These are phyloP conservation scores for Ciconia maguari DNA, from an alignment of 2,113 vertebrate species.

Conservation along the genomic window DNA sequence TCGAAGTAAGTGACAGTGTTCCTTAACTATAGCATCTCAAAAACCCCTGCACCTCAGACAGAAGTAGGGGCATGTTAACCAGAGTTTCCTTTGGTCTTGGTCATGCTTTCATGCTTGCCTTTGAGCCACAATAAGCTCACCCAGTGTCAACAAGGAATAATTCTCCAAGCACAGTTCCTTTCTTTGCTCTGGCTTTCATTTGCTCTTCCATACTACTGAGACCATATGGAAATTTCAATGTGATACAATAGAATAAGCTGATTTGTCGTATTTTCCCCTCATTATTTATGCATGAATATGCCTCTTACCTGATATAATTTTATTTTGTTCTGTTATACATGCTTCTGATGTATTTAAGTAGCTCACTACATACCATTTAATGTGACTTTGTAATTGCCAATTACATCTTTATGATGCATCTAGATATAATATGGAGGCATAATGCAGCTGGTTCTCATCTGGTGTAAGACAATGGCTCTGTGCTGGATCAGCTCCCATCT, in stretches of 20 bases:
- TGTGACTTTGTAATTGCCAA: neutral
- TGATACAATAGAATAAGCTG: neutral
- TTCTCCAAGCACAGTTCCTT: neutral
- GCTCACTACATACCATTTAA: neutral
- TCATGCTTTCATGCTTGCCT: neutral
- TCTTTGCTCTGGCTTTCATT: neutral
- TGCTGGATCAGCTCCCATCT: neutral
- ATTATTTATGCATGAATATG: neutral
- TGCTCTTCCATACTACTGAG: neutral
- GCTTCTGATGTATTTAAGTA: neutral
- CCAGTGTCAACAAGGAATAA: neutral
- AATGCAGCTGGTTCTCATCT: neutral
- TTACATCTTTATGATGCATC: neutral
- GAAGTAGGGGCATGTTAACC: neutral
- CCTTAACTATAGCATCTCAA: neutral
- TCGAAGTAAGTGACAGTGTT: conserved; percentile 21
- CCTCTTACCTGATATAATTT: neutral
- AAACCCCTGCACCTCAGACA: neutral
- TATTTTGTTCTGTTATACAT: neutral
- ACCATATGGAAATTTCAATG: neutral
- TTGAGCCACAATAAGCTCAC: neutral
- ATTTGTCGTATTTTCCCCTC: neutral
- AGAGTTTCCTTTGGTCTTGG: neutral
- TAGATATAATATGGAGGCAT: neutral
- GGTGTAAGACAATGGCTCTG: neutral